Conservation (phyloP, 2,797 vertebrate species). For the Bryconaethiops microstoma region DNA sequence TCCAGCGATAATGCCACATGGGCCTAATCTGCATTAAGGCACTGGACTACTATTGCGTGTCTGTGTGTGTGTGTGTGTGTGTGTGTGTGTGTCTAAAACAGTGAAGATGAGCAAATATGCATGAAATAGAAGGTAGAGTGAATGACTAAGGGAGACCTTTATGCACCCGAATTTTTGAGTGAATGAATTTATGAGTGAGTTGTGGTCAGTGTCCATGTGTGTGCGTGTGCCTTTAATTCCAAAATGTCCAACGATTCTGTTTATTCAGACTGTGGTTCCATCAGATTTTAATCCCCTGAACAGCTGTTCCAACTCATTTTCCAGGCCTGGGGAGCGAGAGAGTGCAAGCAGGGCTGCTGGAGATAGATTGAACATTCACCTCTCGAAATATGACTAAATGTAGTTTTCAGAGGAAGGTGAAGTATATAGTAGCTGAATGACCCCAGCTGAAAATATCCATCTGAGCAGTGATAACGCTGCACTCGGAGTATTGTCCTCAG, state of each 20-base stretch:
- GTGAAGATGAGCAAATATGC: constrained; percentile 8
- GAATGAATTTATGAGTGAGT: constrained; percentile 45
- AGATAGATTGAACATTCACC: constrained; percentile 48
- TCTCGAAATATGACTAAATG: constrained; percentile 53
- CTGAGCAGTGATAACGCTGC: background rate
- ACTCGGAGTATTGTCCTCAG: no score
- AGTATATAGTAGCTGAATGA: constrained; percentile 42
- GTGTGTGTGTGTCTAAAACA: constrained; percentile 20
- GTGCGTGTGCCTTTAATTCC: constrained; percentile 59
- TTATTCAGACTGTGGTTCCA: constrained; percentile 70
- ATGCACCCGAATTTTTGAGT: constrained; percentile 13
- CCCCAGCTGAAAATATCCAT: constrained; percentile 32
- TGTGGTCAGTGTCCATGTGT: constrained; percentile 34
- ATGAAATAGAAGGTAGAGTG: constrained; percentile 21
- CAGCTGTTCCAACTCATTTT: constrained; percentile 78
- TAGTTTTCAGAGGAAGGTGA: constrained; percentile 50
- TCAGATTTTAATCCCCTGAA: constrained; percentile 74
- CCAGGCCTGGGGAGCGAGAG: constrained; percentile 65
- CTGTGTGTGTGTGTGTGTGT: background rate
- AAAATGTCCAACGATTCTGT: constrained; percentile 69
- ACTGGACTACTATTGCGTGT: constrained; percentile 35
- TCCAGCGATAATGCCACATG: constrained; percentile 54
- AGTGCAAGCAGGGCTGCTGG: constrained; percentile 14
- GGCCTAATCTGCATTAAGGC: constrained; percentile 56
- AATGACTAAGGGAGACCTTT: constrained; percentile 23